These are phyloP conservation scores for Festucalex cinctus DNA, from an alignment of 2,113 vertebrate species.

Conservation along the genomic window DNA sequence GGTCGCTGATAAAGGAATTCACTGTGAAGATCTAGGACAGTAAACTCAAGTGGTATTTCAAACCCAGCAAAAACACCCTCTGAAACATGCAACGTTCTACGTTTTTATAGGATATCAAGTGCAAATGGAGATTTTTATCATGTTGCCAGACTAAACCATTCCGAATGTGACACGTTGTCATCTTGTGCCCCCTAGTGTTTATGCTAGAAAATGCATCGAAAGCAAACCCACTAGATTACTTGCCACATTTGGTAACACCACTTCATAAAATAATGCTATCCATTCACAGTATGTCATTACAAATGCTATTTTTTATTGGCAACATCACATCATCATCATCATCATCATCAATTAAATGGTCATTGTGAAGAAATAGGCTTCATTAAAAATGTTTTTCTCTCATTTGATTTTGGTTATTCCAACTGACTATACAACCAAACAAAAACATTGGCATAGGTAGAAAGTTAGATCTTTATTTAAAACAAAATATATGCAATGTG, in stretches of 20 bases:
- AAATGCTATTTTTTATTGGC: background rate
- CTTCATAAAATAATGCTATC: background rate
- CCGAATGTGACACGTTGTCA: background rate
- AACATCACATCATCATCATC: too few species aligned
- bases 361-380: background rate
- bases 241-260: background rate
- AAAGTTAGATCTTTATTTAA: slow-evolving; percentile 29
- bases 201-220: background rate
- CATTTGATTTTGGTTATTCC: background rate
- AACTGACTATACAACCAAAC: background rate
- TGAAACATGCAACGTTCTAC: background rate
- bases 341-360: too few species aligned
- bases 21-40: background rate
- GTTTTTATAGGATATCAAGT: background rate
- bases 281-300: background rate
- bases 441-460: background rate
- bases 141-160: background rate
- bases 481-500: slow-evolving; percentile 21
- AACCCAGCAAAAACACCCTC: background rate
- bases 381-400: background rate
- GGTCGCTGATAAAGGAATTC: background rate
- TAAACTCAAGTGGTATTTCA: background rate
- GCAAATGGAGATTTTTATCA: background rate
- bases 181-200: background rate
- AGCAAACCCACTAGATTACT: background rate